A percentile compares a stretch with the other conserved stretches of the same genome.
Evolutionary conservation across 2,888 invertebrate genomes (phyloP).

Genomic region (Graphium colonna): DNA sequence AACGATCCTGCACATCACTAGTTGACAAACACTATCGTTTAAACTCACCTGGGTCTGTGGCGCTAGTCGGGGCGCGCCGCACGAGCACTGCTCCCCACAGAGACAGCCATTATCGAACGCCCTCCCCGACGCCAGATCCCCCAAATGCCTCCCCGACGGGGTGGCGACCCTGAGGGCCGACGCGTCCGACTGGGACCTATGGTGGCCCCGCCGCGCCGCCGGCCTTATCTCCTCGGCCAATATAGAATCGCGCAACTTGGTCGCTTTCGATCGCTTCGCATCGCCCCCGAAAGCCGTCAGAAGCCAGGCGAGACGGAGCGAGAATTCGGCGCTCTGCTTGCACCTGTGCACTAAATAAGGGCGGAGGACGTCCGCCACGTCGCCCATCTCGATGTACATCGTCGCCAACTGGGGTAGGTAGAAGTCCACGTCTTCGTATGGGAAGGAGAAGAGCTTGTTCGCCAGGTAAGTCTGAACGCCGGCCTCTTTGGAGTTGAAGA

Average conservation of each 20-base stretch:
- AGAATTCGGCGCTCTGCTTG: constrained; percentile 96
- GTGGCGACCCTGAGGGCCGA: constrained; percentile 82
- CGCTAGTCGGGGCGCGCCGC: constrained; percentile 70
- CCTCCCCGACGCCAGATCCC: constrained; percentile 95
- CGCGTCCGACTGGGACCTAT: constrained; percentile 90
- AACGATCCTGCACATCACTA: no score
- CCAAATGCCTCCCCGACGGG: constrained; percentile 85
- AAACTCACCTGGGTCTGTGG: constrained; percentile 69
- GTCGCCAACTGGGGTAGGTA: constrained; percentile 98
- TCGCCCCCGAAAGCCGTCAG: constrained; percentile 95
- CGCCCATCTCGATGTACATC: constrained; percentile 99
- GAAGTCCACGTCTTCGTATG: constrained; percentile 95
- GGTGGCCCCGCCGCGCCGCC: constrained; percentile 67
- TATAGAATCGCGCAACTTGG: constrained; percentile 65
- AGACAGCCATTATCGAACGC: constrained; percentile 98
- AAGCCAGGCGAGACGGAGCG: constrained; percentile 97
- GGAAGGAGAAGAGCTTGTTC: constrained; percentile 98
- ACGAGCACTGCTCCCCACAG: constrained; percentile 88
- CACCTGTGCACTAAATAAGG: constrained; percentile 82
- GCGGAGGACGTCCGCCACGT: constrained; percentile 90
- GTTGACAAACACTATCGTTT: not conserved
- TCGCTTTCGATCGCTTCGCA: constrained; percentile 59
- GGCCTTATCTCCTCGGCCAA: constrained; percentile 72
- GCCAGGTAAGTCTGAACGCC: constrained; percentile 98
- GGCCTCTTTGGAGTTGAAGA: constrained; percentile 98